These are phyloP conservation scores for Drosophila funebris DNA, from an alignment of 1,140 invertebrate genomes.

Conservation along the genomic window DNA sequence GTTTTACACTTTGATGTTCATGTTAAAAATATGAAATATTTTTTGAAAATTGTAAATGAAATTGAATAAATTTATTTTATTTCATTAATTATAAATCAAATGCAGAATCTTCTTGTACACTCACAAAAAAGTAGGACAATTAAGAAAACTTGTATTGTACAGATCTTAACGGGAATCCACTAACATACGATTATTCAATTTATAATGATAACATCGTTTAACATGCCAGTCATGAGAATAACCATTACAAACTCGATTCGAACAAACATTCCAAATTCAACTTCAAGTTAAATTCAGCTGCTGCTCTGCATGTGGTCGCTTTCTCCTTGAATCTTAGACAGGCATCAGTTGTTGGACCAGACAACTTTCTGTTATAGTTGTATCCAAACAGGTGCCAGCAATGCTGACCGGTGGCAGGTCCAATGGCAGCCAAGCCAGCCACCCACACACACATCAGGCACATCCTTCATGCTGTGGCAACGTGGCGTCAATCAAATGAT, in stretches of 20 bases:
- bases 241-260: background rate
- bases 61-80: too few relatives aligned
- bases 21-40: too few relatives aligned
- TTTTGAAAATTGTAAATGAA: too few relatives aligned
- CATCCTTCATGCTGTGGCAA: slow-evolving; percentile 53
- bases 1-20: too few relatives aligned
- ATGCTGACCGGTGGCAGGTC: background rate
- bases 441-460: slow-evolving; percentile 41
- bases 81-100: too few relatives aligned
- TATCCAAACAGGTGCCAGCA: background rate
- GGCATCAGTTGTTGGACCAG: slow-evolving; percentile 26
- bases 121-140: background rate
- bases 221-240: background rate
- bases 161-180: background rate
- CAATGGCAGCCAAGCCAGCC: background rate
- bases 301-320: slow-evolving; percentile 2
- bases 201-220: background rate
- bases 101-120: too few relatives aligned
- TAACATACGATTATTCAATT: background rate
- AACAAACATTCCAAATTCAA: background rate
- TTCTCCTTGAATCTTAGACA: slow-evolving; percentile 22
- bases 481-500: slow-evolving; percentile 77
- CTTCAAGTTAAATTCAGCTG: background rate
- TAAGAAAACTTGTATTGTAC: background rate
- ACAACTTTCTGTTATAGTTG: slow-evolving; percentile 54